Conservation (phyloP, 2,888 invertebrate species). For the Coenonympha arcania region DNA sequence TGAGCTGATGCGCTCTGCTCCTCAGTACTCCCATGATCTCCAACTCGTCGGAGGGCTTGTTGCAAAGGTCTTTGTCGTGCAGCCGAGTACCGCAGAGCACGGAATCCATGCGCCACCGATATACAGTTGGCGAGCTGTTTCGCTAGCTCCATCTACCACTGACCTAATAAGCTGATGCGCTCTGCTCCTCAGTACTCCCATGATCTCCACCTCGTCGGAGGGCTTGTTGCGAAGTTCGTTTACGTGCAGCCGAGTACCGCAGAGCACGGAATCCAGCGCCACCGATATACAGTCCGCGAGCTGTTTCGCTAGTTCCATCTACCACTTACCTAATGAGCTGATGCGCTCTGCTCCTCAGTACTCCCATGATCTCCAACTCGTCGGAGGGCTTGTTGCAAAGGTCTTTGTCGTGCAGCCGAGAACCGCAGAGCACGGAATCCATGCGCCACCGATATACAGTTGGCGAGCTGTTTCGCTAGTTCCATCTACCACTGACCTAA, state of each 20-base stretch:
- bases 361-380: conserved; percentile 31
- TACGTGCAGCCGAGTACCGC: conserved; percentile 38
- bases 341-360: conserved; percentile 44
- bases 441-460: conserved; percentile 49
- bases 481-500: conserved; percentile 57
- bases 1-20: conserved; percentile 44
- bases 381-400: conserved; percentile 27
- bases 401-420: conserved; percentile 37
- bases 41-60: conserved; percentile 26
- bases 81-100: conserved; percentile 45
- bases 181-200: conserved; percentile 38
- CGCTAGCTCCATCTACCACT: conserved; percentile 47
- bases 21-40: conserved; percentile 35
- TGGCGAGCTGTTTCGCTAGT: conserved; percentile 45
- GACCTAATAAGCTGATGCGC: conserved; percentile 56
- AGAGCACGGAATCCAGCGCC: conserved; percentile 49
- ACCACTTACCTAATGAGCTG: conserved; percentile 41
- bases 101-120: conserved; percentile 46
- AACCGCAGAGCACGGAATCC: conserved; percentile 49
- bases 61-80: conserved; percentile 33
- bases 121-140: conserved; percentile 50
- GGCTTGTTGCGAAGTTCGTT: conserved; percentile 28
- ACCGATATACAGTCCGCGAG: conserved; percentile 51
- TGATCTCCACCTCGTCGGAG: conserved; percentile 30
- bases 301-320: conserved; percentile 47